A percentile compares a stretch with the other conserved stretches of the same genome.
These are phyloP conservation scores for Xerus rutilus DNA, from an alignment of 2,797 vertebrate genomes.

Conservation along the genomic window DNA sequence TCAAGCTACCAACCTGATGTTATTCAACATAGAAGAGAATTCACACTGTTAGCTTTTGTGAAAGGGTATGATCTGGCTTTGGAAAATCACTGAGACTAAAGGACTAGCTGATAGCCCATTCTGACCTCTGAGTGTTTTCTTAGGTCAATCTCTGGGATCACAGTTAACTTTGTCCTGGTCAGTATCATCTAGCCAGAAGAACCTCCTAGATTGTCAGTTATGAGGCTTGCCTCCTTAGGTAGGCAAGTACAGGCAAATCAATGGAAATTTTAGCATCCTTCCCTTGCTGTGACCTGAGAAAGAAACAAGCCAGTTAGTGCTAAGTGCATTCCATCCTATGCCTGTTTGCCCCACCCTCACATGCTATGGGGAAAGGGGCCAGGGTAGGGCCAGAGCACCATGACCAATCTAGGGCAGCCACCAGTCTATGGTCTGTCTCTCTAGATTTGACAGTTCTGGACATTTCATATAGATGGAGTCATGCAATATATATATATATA, in stretches of 20 bases:
- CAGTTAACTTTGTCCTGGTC: background rate
- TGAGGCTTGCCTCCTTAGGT: background rate
- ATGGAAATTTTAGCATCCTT: background rate
- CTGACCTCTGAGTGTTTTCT: slow-evolving; percentile 38
- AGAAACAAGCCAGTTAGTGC: slow-evolving; percentile 8
- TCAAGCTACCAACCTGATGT: background rate
- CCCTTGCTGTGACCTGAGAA: slow-evolving; percentile 39
- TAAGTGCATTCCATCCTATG: background rate
- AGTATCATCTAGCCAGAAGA: background rate
- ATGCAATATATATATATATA: background rate
- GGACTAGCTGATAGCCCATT: background rate
- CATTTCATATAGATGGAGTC: slow-evolving; percentile 15
- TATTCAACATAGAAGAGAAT: background rate
- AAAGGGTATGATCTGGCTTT: background rate
- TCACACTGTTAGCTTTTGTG: background rate
- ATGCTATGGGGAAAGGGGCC: background rate
- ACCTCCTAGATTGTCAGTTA: background rate
- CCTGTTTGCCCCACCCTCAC: background rate
- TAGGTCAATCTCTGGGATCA: background rate
- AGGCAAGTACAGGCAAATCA: background rate
- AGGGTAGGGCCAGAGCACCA: background rate
- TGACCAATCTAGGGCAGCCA: background rate
- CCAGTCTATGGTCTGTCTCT: background rate
- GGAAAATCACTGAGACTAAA: background rate
- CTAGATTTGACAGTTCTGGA: background rate